Evolutionary conservation across 2,888 invertebrate genomes (phyloP).

Genomic region (Pseudoips prasinana): DNA sequence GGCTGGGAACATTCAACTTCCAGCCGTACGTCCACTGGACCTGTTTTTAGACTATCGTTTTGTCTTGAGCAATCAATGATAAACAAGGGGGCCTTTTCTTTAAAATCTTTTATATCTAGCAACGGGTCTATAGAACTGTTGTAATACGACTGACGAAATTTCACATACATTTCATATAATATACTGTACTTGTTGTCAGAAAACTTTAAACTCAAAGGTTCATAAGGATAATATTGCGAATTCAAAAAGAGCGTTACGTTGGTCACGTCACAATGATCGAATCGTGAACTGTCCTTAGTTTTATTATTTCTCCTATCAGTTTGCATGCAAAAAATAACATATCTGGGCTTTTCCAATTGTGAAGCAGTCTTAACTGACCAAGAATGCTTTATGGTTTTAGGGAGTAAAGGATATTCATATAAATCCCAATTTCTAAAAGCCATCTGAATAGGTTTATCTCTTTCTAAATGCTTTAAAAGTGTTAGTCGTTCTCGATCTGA

Average conservation of each 20-base stretch:
- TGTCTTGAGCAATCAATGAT: background rate
- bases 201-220: slow-evolving; percentile 21
- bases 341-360: background rate
- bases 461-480: too few relatives aligned
- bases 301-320: background rate
- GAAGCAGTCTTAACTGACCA: too few relatives aligned
- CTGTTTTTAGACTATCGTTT: too few relatives aligned
- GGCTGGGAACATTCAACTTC: background rate
- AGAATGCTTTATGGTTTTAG: too few relatives aligned
- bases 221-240: slow-evolving; percentile 34
- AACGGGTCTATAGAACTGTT: too few relatives aligned
- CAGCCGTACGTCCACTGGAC: background rate
- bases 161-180: too few relatives aligned
- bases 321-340: slow-evolving; percentile 1
- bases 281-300: background rate
- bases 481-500: too few relatives aligned
- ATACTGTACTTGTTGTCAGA: too few relatives aligned
- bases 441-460: too few relatives aligned
- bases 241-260: slow-evolving; percentile 17
- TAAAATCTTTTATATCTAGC: too few relatives aligned
- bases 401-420: slow-evolving; percentile 1
- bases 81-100: background rate
- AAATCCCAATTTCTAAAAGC: slow-evolving; percentile 11
- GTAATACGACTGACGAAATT: too few relatives aligned
- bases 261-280: slow-evolving; percentile 1